Evolutionary conservation across 1,140 invertebrate genomes (phyloP), one percentile per base, ranked within the genome.

Genomic region (Leptopilina clavipes): DNA sequence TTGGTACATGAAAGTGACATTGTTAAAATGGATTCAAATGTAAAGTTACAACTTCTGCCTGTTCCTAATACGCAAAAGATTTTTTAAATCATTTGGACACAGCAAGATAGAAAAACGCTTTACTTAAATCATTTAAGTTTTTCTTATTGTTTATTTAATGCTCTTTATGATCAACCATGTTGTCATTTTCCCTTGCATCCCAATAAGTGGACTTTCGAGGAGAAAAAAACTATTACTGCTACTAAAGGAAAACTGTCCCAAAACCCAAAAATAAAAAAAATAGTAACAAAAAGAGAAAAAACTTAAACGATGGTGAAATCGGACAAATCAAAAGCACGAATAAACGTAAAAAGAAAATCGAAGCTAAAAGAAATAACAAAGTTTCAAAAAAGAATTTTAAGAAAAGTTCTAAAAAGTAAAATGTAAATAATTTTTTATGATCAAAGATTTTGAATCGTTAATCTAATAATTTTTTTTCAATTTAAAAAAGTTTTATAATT

Each of bases 1-100:
- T 31, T 31, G 25, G 25, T 31, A 5, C 25, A 31, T 31, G 25
- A 31, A 31, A 31, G 25, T 5, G 25, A 31, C 5, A 31, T 31
- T 31, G 5, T 31, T 31, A 31, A 31, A 31, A 31, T 31, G 25
- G 25, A 31, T 31, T 31, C 5, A 31, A 31, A 31, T 31, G 25
- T 31, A 31, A 31, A 31, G 5, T 31, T 31, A 31, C 25, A 31
- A 31, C 25, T 31, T 31, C 25, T 2, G 25, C 1, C 25, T 31
- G 25, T 31, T 31, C 25, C 25, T 5, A 31, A 31, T 31, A 31
- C 25, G 90, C 89, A 14, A 91, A 71, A 59, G 54, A 72, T 56
- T 31, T 56, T 65, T 48, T 19, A 78, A 56, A 70, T 75, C 72
- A 44, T 37, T 1, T 74, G 37, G 76, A 72, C 40, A n/a, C 56